Percentiles rank a stretch among this genome's conserved stretches.
These are phyloP conservation scores for Drosophila paulistorum DNA, from an alignment of 1,140 invertebrate genomes.

Conservation along the genomic window DNA sequence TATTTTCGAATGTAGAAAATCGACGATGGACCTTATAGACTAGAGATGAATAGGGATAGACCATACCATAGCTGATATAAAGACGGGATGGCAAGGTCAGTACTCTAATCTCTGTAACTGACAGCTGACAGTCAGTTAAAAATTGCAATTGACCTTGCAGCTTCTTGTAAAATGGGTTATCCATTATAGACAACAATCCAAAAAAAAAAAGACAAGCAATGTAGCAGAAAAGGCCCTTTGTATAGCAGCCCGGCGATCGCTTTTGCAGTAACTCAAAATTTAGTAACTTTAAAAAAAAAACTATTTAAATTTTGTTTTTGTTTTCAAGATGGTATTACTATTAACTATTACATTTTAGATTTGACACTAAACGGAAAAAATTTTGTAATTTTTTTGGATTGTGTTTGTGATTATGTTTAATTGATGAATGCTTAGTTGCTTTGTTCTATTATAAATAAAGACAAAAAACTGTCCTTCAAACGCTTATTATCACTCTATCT, in stretches of 20 bases:
- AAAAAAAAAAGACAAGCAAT: conserved; percentile 30
- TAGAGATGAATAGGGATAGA: conserved; percentile 1
- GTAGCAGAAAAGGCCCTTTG: conserved; percentile 1
- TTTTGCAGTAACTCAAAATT: conserved; percentile 33
- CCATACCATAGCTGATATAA: background rate
- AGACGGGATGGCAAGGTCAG: background rate
- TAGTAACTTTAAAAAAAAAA: too few species aligned
- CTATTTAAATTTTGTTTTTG: too few species aligned
- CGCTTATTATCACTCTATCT: too few species aligned
- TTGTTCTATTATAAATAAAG: conserved; percentile 4
- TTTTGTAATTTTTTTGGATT: background rate
- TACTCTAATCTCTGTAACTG: background rate
- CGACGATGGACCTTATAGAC: conserved; percentile 34
- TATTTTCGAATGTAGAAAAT: conserved; percentile 53
- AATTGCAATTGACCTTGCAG: background rate
- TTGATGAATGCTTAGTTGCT: background rate
- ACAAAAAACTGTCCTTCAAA: too few species aligned
- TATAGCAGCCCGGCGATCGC: conserved; percentile 10
- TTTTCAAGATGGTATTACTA: conserved; percentile 44
- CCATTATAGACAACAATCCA: conserved; percentile 41
- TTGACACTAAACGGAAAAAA: conserved; percentile 28
- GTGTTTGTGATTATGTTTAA: conserved; percentile 27
- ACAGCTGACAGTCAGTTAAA: background rate
- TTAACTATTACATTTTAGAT: conserved; percentile 67
- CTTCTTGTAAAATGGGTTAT: conserved; percentile 1